These are phyloP conservation scores for Oceanites oceanicus DNA, from an alignment of 2,113 vertebrate genomes.

Conservation along the genomic window DNA sequence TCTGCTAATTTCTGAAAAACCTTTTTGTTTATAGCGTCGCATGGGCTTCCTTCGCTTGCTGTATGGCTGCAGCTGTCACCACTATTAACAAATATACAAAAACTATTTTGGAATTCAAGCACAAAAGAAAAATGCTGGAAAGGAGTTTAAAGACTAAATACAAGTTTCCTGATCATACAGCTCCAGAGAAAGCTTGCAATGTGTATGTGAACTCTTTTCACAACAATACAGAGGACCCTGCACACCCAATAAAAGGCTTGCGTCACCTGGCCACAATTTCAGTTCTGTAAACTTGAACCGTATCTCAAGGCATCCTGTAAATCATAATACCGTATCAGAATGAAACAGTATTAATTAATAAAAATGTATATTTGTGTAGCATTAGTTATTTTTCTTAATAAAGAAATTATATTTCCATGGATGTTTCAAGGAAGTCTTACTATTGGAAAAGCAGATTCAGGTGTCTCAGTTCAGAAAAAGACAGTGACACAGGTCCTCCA, in stretches of 20 bases:
- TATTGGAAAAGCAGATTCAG: neutral
- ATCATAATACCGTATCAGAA: constrained; percentile 67
- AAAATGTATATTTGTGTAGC: neutral
- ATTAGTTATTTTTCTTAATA: neutral
- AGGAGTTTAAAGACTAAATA: constrained; percentile 85
- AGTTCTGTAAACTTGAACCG: constrained; percentile 77
- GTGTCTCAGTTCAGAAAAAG: neutral
- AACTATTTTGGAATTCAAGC: constrained; percentile 87
- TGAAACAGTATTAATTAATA: neutral
- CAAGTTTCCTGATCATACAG: constrained; percentile 77
- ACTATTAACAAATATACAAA: constrained; percentile 89
- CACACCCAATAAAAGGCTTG: constrained; percentile 73
- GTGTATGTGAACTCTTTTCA: constrained; percentile 86
- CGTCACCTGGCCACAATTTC: constrained; percentile 68
- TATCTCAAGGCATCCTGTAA: constrained; percentile 69
- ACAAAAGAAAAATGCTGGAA: constrained; percentile 85
- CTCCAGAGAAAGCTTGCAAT: constrained; percentile 84
- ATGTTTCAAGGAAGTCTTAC: neutral
- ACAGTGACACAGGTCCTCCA: neutral
- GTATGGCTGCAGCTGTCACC: constrained; percentile 88
- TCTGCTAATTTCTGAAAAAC: neutral
- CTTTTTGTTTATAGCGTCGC: constrained; percentile 79
- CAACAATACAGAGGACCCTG: constrained; percentile 76
- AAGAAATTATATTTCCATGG: neutral
- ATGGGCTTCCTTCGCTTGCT: constrained; percentile 90